Evolutionary conservation across 2,888 invertebrate genomes (phyloP), one percentile per base, ranked within the genome.

Genomic region (Ganaspis brasiliensis): DNA sequence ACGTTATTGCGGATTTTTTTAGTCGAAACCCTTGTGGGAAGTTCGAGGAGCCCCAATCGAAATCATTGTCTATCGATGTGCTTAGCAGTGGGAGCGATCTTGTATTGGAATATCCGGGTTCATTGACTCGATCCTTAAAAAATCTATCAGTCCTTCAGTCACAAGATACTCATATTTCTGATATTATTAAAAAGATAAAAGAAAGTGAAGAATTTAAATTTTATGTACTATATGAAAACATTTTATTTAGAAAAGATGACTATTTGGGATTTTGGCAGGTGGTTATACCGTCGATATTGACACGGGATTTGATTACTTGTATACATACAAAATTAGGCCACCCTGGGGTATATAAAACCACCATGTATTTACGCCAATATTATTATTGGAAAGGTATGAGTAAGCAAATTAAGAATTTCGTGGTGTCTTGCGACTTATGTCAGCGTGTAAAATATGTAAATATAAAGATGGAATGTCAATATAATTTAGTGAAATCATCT

Each of bases 21-120:
- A 31, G 31, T 67, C 72, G 78, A 1, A 73, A 79, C n/a, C 71
- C 76, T 0, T 14, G 61, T 10, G 56, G 56, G 14, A 1, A 55
- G 31, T 70, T 67, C 37, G 26, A 67, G 14, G 31, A 4, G 2
- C 6, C 31, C 6, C 31, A 31, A 6, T 31, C 31, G 2, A 31
- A 31, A 31, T 31, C 31, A 31, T 31, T 31, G 31, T 31, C 31
- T 31, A 31, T 31, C 6, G 31, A 31, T 31, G 31, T 31, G n/a
- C n/a, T n/a, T n/a, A n/a, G n/a, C n/a, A n/a, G n/a, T n/a, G n/a
- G n/a, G n/a, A n/a, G n/a, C n/a, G n/a, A n/a, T n/a, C n/a, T n/a
- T n/a, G n/a, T n/a, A n/a, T n/a, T n/a, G n/a, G n/a, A n/a, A 31
- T 31, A 4, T 31, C 31, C 31, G 31, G 31, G 6, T 4, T 31